Evolutionary conservation across 1,140 invertebrate species (phyloP).

Genomic region (Melanaphis sacchari): DNA sequence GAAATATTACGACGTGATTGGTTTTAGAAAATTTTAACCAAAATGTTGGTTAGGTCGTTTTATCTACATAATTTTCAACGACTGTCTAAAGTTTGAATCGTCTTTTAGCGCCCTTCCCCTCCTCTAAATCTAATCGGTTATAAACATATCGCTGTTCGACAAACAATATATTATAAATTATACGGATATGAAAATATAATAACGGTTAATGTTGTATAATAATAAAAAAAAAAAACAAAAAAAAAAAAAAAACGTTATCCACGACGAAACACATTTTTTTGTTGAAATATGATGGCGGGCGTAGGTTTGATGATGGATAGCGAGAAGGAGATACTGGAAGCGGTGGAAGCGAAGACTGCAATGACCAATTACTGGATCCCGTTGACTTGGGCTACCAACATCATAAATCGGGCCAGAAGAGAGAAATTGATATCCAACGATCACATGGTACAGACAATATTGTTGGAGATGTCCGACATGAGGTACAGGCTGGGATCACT

Average conservation of each 20-base stretch:
- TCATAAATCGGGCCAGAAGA: slow-evolving; percentile 83
- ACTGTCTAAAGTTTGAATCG: not conserved
- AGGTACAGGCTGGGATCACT: slow-evolving; percentile 78
- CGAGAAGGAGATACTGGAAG: slow-evolving; percentile 87
- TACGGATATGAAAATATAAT: not conserved
- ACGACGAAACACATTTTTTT: slow-evolving; percentile 19
- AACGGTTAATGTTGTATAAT: not conserved
- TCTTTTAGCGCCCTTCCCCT: not conserved
- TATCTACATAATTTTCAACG: not conserved
- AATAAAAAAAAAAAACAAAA: not conserved
- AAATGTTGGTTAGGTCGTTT: not conserved
- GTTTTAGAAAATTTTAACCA: not conserved
- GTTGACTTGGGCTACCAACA: slow-evolving; percentile 88
- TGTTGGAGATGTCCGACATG: slow-evolving; percentile 84
- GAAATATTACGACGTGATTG: not conserved
- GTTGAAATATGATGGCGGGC: slow-evolving; percentile 58
- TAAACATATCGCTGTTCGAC: not conserved
- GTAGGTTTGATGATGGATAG: slow-evolving; percentile 88
- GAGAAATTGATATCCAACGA: slow-evolving; percentile 82
- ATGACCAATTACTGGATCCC: slow-evolving; percentile 96
- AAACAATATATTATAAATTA: not conserved
- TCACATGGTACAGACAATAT: slow-evolving; percentile 84
- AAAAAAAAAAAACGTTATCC: not conserved
- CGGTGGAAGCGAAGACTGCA: slow-evolving; percentile 80
- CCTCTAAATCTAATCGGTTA: not conserved